Evolutionary conservation across 2,888 invertebrate genomes (phyloP).

Genomic region (Bugula neritina): DNA sequence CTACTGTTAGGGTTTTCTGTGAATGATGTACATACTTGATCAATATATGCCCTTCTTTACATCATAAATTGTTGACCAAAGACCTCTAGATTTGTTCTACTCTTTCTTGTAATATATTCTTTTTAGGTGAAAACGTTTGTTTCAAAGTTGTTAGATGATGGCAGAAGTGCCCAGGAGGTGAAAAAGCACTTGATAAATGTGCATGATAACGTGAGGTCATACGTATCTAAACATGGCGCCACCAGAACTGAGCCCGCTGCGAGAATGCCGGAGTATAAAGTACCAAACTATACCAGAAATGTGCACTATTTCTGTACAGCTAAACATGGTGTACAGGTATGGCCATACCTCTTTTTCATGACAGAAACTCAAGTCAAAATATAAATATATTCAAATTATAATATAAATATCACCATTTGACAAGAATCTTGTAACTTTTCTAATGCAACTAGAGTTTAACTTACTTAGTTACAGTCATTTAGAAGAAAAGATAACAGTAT

Average conservation of each 20-base stretch:
- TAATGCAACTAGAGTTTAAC: too few relatives aligned
- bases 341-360: too few relatives aligned
- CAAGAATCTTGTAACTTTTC: too few relatives aligned
- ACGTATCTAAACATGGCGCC: neutral
- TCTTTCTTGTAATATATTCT: neutral
- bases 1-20: too few relatives aligned
- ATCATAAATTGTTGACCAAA: too few relatives aligned
- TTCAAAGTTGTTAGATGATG: conserved; percentile 25
- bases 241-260: neutral
- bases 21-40: too few relatives aligned
- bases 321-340: conserved; percentile 23
- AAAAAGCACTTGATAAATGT: conserved; percentile 14
- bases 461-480: too few relatives aligned
- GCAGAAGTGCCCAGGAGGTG: conserved; percentile 1
- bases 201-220: conserved; percentile 6
- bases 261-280: neutral
- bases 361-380: too few relatives aligned
- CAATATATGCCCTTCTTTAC: too few relatives aligned
- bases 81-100: neutral
- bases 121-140: conserved; percentile 25
- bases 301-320: conserved; percentile 23
- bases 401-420: too few relatives aligned
- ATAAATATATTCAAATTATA: too few relatives aligned
- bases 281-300: conserved; percentile 12
- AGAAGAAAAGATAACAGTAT: too few relatives aligned